Evolutionary conservation across 2,113 vertebrate species (phyloP), one percentile per base, ranked within the genome.

Genomic region (Dipodomys stephensi): DNA sequence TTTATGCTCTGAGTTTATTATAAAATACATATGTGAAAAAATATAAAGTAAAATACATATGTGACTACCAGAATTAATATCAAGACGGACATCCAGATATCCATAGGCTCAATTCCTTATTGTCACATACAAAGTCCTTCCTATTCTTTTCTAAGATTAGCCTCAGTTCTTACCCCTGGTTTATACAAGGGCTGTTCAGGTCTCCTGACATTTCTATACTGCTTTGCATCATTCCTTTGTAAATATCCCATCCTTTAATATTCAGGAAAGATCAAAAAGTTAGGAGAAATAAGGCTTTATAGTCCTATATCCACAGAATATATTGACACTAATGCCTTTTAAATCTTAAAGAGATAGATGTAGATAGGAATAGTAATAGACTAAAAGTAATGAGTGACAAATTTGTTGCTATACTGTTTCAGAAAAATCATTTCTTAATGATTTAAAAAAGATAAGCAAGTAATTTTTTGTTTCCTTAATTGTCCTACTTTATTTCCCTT

Each of bases 261-360:
- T 85, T 81, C 25, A 92, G 35, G 86, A 57, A 77, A 87, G n/a
- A 53, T 92, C 30, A 92, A 19, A 62, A 74, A 71, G n/a, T 83
- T 73, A 62, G 15, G 74, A 44, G 53, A 16, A 78, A n/a, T 35
- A 9, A 73, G 4, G 2, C 67, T 62, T 77, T 80, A 74, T 74
- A 85, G 9, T 80, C 18, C 35, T 15, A 53, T 30, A 74, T 67
- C 46, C 60, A 62, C 46, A 80, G 80, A 89, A 35, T 74, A 8
- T 84, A 25, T 28, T 71, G 62, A 81, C 71, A 3, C 20, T 71
- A 53, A 49, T 85, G 9, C 49, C n/a, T 84, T 85, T 88, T 64
- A 83, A 88, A 32, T 80, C 16, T 46, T 78, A 23, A 80, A 77
- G 87, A 87, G 71, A 62, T 20, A 71, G n/a, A 62, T 73, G 62